Base-by-base conservation (phyloP, 1,140 invertebrate species). In the Augochlora pura region DNA sequence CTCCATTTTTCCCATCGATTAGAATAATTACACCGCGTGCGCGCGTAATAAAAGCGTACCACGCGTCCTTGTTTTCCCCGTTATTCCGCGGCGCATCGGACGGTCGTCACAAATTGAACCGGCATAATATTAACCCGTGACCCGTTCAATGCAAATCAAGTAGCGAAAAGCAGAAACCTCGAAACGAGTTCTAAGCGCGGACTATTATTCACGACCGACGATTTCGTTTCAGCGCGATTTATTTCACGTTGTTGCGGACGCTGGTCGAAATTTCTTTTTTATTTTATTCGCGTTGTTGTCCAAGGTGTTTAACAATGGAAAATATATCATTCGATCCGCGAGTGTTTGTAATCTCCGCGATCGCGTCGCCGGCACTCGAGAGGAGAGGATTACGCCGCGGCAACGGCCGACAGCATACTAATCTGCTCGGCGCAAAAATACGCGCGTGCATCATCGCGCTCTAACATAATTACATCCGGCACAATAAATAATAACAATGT, bases 401-500 rank as follows among this genome's bases (percentile, higher is more conserved):
- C 57, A 10, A 70, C 42, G 57, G 39, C 62, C 57, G 32, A 38
- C 59, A 27, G 67, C 57, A 70, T 70, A 77, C 67, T 77, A 77
- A 77, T 77, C 66, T 49, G 66, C n/a, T 38, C 16, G n/a, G 7
- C 7, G 16, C n/a, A 70, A 68, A 63, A 62, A 49, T 77, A 49
- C 38, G 32, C 42, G n/a, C n/a, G 23, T 60, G 65, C 74, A 68
- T 68, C 65, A 52, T 52, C n/a, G 14, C 14, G 3, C 1, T 27
- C 27, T 52, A 62, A 39, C 27, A 18, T 77, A 38, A 39, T 52
- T 52, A 39, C 25, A 23, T 16, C 16, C 25, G 2, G 12, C 12
- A 62, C 16, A 27, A 39, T 49, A 63, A 62, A 39, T 62, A 70
- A 70, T 39, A 59, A 46, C 23, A 65, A 54, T 42, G 27, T 9